Conservation (phyloP, 2,888 invertebrate genomes). For the Cheiracanthium punctorium region DNA sequence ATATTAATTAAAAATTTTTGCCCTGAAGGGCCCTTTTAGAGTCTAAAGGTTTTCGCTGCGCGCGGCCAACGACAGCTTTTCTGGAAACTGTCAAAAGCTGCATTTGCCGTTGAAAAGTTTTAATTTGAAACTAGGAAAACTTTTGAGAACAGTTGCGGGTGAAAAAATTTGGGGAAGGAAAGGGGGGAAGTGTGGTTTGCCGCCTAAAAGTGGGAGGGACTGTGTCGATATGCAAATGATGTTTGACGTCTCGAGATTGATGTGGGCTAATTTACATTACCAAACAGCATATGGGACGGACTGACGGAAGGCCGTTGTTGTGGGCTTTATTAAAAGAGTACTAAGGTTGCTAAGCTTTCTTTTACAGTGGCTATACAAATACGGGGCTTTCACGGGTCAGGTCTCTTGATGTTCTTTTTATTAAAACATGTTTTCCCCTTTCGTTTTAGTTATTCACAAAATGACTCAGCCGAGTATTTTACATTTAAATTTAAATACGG, state of each 20-base stretch:
- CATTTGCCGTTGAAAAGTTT: constrained; percentile 28
- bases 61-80: constrained; percentile 2
- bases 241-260: constrained; percentile 57
- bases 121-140: constrained; percentile 33
- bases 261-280: constrained; percentile 49
- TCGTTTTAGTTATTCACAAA: neutral
- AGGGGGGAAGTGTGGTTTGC: neutral
- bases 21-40: neutral
- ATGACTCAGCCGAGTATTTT: neutral
- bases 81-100: constrained; percentile 39
- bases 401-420: neutral
- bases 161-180: neutral
- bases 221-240: constrained; percentile 52
- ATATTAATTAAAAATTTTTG: constrained; percentile 51
- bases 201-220: neutral
- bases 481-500: neutral
- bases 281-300: constrained; percentile 46
- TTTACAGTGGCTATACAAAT: neutral
- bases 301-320: neutral
- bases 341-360: constrained; percentile 6
- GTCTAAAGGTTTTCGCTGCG: too few relatives aligned
- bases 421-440: constrained; percentile 6
- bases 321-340: constrained; percentile 2
- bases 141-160: neutral
- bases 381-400: neutral